Evolutionary conservation across 2,113 vertebrate genomes (phyloP).

Genomic region (Periophthalmodon schlosseri): DNA sequence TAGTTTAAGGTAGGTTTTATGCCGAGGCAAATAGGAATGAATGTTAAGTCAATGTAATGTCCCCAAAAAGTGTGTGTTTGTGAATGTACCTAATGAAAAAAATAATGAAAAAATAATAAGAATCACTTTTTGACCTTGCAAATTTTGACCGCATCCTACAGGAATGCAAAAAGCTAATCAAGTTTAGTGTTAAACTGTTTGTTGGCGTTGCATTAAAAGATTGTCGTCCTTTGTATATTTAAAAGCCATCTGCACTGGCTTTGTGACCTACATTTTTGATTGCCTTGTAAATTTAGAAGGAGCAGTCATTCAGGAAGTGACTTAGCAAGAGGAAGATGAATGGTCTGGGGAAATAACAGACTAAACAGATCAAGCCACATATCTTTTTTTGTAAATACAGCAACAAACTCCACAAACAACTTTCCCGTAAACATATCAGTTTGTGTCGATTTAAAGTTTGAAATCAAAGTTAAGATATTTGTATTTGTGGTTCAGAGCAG

Average conservation of each 20-base stretch:
- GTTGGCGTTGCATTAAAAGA: too few species aligned
- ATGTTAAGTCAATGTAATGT: too few species aligned
- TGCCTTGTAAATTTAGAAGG: slow-evolving; percentile 14
- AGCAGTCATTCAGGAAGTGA: slow-evolving; percentile 17
- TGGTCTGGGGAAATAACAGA: slow-evolving; percentile 11
- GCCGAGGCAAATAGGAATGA: too few species aligned
- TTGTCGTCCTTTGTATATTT: too few species aligned
- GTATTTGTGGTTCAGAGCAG: slow-evolving; percentile 41
- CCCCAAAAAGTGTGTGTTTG: too few species aligned
- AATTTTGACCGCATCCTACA: too few species aligned
- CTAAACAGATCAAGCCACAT: slow-evolving; percentile 12
- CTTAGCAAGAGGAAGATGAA: slow-evolving; percentile 12
- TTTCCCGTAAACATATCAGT: neutral
- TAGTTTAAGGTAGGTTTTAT: too few species aligned
- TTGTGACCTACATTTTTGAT: slow-evolving; percentile 18
- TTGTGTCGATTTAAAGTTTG: neutral
- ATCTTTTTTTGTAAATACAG: neutral
- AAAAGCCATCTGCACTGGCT: neutral
- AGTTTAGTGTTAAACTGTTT: too few species aligned
- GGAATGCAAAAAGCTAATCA: too few species aligned
- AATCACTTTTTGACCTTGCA: too few species aligned
- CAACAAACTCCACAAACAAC: neutral
- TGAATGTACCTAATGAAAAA: too few species aligned
- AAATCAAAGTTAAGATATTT: neutral
- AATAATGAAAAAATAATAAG: too few species aligned